These are phyloP conservation scores for Cephalopholis sonnerati DNA, from an alignment of 2,113 vertebrate species.

Conservation along the genomic window DNA sequence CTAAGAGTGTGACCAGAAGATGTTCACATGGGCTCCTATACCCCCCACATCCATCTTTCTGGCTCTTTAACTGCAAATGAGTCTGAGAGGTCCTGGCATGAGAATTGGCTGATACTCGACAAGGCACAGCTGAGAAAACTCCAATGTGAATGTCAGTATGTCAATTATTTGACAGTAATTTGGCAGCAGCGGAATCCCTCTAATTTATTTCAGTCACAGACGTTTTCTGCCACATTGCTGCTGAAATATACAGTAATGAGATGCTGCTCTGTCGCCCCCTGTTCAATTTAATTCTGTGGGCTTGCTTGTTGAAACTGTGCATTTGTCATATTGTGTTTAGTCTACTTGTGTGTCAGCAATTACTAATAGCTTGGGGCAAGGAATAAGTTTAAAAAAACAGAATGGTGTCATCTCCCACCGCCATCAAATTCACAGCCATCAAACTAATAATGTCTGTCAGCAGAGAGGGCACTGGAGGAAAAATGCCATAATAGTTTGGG, in stretches of 20 bases:
- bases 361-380: slow-evolving; percentile 38
- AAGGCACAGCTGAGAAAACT: slow-evolving; percentile 34
- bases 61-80: slow-evolving; percentile 45
- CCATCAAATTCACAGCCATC: slow-evolving; percentile 53
- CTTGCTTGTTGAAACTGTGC: slow-evolving; percentile 24
- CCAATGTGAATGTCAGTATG: slow-evolving; percentile 23
- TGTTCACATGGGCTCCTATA: slow-evolving; percentile 25
- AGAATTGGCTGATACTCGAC: slow-evolving; percentile 32
- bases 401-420: slow-evolving; percentile 47
- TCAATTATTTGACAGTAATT: slow-evolving; percentile 46
- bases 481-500: slow-evolving; percentile 2
- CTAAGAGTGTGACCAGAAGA: slow-evolving; percentile 19
- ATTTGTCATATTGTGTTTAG: slow-evolving; percentile 47
- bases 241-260: slow-evolving; percentile 32
- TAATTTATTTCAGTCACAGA: slow-evolving; percentile 20
- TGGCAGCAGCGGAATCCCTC: slow-evolving; percentile 17
- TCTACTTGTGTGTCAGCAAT: slow-evolving; percentile 37
- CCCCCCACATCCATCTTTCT: slow-evolving; percentile 27
- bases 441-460: slow-evolving; percentile 58
- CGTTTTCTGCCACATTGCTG: slow-evolving; percentile 18
- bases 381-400: slow-evolving; percentile 41
- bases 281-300: slow-evolving; percentile 29
- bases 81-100: slow-evolving; percentile 24
- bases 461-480: slow-evolving; percentile 24
- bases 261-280: slow-evolving; percentile 1